phyloP scores from a whole-genome alignment of 1,140 invertebrate species.

The Aphidius ervi region DNA sequence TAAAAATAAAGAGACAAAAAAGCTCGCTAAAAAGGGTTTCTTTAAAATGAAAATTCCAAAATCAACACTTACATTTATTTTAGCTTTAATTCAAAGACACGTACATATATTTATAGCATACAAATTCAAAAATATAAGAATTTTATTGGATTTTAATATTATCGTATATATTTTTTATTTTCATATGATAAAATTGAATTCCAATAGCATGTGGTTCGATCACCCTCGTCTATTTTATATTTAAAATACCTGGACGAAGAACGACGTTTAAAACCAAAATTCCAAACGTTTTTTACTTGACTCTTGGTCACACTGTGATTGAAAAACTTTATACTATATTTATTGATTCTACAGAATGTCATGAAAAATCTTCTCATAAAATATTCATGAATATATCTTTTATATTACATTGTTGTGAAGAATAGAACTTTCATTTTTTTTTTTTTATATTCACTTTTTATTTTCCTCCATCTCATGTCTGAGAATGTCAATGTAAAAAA shows the following conservation, averaged over 20 bases:
- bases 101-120: too few relatives aligned
- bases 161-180: conserved; percentile 30
- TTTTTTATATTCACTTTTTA: background rate
- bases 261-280: conserved; percentile 24
- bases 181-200: conserved; percentile 46
- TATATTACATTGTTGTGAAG: background rate
- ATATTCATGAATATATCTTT: background rate
- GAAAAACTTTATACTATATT: conserved; percentile 10
- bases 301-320: conserved; percentile 17
- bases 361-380: background rate
- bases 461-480: background rate
- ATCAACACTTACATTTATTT: too few relatives aligned
- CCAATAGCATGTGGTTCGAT: conserved; percentile 33
- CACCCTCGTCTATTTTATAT: conserved; percentile 39
- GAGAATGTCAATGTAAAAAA: background rate
- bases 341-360: too few relatives aligned
- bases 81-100: too few relatives aligned
- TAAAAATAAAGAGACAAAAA: too few relatives aligned
- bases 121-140: conserved; percentile 37
- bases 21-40: too few relatives aligned
- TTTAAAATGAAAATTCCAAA: too few relatives aligned
- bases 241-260: conserved; percentile 27
- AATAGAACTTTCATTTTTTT: background rate
- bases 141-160: conserved; percentile 47
- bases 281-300: conserved; percentile 24